Evolutionary conservation across 2,113 vertebrate genomes (phyloP).

Genomic region (Alexandromys fortis): DNA sequence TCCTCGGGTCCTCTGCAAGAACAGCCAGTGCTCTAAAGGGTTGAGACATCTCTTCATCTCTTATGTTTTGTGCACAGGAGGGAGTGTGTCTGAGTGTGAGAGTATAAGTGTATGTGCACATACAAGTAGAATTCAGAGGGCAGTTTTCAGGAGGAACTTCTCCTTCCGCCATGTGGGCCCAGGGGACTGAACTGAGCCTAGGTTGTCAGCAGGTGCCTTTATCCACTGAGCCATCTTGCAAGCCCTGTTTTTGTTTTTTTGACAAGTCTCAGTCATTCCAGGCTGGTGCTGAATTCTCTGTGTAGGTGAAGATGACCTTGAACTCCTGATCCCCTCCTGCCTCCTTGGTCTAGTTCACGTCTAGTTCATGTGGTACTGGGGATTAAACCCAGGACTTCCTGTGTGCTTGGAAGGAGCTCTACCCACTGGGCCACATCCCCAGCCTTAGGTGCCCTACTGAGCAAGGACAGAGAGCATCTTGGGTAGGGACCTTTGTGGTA

Average conservation of each 20-base stretch:
- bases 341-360: no score
- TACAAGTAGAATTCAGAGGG: not conserved
- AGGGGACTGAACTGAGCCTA: not conserved
- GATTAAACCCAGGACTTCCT: not conserved
- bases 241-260: not conserved
- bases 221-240: not conserved
- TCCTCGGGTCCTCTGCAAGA: not conserved
- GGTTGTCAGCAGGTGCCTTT: not conserved
- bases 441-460: not conserved
- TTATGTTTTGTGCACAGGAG: not conserved
- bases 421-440: not conserved
- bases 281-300: not conserved
- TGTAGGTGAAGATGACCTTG: not conserved
- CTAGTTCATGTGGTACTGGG: not conserved
- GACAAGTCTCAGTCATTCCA: not conserved
- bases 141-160: not conserved
- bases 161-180: no score
- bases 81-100: not conserved
- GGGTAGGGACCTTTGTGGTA: accelerated
- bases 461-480: not conserved
- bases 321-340: not conserved
- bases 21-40: not conserved
- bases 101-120: not conserved
- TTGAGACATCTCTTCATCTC: not conserved
- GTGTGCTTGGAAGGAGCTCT: not conserved